A percentile compares a stretch with the other conserved stretches of the same genome.
These are phyloP conservation scores for Coptotermes formosanus DNA, from an alignment of 1,140 invertebrate species.

Conservation along the genomic window DNA sequence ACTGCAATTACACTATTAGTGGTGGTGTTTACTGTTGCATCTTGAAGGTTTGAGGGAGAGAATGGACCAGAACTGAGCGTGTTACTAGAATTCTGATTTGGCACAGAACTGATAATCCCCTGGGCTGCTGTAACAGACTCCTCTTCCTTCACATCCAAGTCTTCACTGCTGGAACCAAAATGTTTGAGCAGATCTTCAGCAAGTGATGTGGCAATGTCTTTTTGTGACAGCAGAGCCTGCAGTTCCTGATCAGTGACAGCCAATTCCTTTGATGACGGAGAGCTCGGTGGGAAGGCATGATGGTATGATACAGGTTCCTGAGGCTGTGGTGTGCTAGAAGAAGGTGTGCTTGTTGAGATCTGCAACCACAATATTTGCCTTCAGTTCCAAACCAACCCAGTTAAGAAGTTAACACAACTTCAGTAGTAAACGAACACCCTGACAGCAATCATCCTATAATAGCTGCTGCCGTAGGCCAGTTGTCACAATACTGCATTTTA, in stretches of 20 bases:
- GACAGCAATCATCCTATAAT: no score
- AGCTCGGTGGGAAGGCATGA: constrained; percentile 14
- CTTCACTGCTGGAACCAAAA: constrained; percentile 62
- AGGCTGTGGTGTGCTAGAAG: not conserved
- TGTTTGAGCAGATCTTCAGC: constrained; percentile 83
- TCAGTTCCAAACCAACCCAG: no score
- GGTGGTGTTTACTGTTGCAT: not conserved
- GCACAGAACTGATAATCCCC: not conserved
- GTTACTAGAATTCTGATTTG: constrained; percentile 25
- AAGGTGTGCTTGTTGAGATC: constrained; percentile 10
- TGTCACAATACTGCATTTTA: no score
- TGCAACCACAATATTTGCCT: not conserved
- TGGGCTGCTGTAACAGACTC: not conserved
- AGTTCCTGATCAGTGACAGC: constrained; percentile 61
- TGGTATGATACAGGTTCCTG: not conserved
- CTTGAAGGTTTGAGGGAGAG: constrained; percentile 54
- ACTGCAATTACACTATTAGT: not conserved
- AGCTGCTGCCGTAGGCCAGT: no score
- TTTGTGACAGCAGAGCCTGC: constrained; percentile 67
- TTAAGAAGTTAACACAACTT: no score
- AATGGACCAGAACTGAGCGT: constrained; percentile 56
- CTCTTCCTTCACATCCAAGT: constrained; percentile 67
- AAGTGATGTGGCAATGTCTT: constrained; percentile 73
- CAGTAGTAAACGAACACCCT: no score
- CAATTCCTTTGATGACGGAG: constrained; percentile 27